Evolutionary conservation across 2,113 vertebrate genomes (phyloP).

Genomic region (Ciconia maguari): DNA sequence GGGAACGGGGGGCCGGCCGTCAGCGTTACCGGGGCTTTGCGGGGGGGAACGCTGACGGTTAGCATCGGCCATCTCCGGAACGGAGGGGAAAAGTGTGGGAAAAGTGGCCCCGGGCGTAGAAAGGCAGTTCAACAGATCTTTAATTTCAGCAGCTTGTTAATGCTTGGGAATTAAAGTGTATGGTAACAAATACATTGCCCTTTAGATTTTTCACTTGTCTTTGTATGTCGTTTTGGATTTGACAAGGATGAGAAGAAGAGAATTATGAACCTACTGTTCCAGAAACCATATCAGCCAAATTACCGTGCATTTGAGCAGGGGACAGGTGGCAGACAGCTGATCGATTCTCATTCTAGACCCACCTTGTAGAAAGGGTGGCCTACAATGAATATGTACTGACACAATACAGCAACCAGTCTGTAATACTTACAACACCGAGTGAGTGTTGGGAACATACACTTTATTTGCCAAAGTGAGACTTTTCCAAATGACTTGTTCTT

Average conservation of each 20-base stretch:
- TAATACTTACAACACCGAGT: background rate
- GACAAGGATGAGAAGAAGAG: background rate
- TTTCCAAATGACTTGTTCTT: background rate
- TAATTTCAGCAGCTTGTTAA: no score
- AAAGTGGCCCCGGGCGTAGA: background rate
- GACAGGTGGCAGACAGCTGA: background rate
- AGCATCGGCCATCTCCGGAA: background rate
- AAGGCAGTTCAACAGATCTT: background rate
- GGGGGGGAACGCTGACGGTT: background rate
- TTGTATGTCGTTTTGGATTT: background rate
- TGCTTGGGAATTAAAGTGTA: background rate
- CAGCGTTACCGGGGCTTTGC: background rate
- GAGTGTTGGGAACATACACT: background rate
- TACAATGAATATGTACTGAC: fast-evolving
- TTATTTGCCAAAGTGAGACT: background rate
- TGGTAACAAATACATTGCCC: background rate
- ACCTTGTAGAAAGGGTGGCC: background rate
- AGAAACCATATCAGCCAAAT: background rate
- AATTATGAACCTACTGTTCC: background rate
- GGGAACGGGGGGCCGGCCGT: background rate
- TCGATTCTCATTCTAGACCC: background rate
- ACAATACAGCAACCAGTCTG: background rate
- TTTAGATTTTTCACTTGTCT: background rate
- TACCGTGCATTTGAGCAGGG: background rate
- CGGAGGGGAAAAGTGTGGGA: background rate